Evolutionary conservation across 2,888 invertebrate genomes (phyloP), one percentile per base, ranked within the genome.

Genomic region (Andrena hattorfiana): DNA sequence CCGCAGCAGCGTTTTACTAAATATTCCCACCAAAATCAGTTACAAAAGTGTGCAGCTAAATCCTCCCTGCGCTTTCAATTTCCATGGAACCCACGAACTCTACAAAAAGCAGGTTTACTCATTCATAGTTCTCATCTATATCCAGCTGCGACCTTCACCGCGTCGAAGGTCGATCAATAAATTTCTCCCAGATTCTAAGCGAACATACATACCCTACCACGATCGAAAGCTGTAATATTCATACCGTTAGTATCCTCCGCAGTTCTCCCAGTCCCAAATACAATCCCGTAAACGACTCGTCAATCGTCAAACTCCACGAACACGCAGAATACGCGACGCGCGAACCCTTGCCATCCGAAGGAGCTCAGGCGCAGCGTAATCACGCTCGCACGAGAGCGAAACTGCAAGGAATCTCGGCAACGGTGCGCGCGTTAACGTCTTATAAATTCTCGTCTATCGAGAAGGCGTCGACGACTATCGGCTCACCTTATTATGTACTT

Each of bases 401-500:
- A 4, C 13, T 13, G 42, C 13, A 13, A 42, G 3, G 13, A 13
- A 42, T 42, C 35, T 10, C 13, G 0, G 35, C 13, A 1, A 13
- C 3, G 13, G 13, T 42, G 10, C 13, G 3, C 3, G 10, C 35
- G 35, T 42, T 1, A 0, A 1, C 35, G 13, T 3, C 10, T 3
- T 42, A 13, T 3, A 42, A 13, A 13, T 13, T 42, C 10, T 35
- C 0, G 35, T 7, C 32, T 0, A 1, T 35, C 13, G 4, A 13
- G 1, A 13, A 42, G 42, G 42, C 13, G 42, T 16, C 16, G 1
- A 2, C 2, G 42, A 7, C 13, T 0, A 42, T 35, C 0, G 1
- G 69, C 72, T 74, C 94, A 97, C 97, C 99, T 97, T 88, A 99
- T 98, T 83, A 99, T 98, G 94, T 98, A 98, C 94, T 98, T 98